Evolutionary conservation across 2,888 invertebrate species (phyloP), one percentile per base, ranked within the genome.

Genomic region (Aspidiotus rigidus): DNA sequence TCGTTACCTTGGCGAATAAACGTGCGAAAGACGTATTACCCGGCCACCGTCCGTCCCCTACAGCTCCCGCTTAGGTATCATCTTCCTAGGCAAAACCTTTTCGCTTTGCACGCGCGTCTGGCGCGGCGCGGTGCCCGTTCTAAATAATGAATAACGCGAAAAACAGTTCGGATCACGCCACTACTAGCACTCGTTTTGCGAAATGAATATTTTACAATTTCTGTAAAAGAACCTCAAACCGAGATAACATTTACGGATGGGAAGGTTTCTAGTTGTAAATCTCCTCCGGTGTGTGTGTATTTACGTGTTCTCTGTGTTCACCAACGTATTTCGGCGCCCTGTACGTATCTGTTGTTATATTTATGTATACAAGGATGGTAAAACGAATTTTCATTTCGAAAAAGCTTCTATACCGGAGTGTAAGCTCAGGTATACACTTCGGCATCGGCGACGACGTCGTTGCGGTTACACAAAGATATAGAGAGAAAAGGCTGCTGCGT

Each of bases 171-270:
- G 49, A n/a, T 49, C 10, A 11, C 49, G 49, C 49, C 28, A 5
- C 28, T 28, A 28, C 28, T 5, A 28, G 28, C 28, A 28, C 28
- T 28, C 28, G 28, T 28, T 28, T 49, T n/a, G 49, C 49, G 49
- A 49, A 49, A 49, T 49, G 49, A 49, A 49, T 49, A 49, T 49
- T 49, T 49, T 49, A 49, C 49, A 49, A 49, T n/a, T 28, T 49
- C 49, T 49, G 49, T 49, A 13, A 49, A 49, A 49, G 49, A 49
- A 49, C 49, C 49, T 49, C 49, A 49, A 49, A 49, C 49, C 49
- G n/a, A 49, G 49, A 49, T 49, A 49, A 49, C 49, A 49, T 49
- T 49, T 49, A 49, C 49, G 49, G 49, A 49, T 49, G 49, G 49
- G 6, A 49, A 49, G 49, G 49, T 49, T 49, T 49, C 49, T n/a